Evolutionary conservation across 2,888 invertebrate genomes (phyloP).

Genomic region (Trissoscelio sp.): DNA sequence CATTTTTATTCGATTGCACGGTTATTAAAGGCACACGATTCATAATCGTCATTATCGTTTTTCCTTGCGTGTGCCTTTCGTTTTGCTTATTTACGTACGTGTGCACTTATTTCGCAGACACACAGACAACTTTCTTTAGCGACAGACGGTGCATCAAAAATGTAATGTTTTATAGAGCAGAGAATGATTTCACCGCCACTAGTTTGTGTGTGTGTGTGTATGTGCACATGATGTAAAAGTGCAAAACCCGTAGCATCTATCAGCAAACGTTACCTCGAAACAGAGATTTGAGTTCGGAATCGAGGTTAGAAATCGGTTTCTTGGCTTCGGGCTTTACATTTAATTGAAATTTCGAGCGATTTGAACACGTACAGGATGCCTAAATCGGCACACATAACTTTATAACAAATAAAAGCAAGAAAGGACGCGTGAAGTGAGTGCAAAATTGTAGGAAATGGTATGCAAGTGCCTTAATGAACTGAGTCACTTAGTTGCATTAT

Average conservation of each 20-base stretch:
- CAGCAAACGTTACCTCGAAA: slow-evolving; percentile 1
- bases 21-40: slow-evolving; percentile 39
- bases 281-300: slow-evolving; percentile 1
- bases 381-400: not conserved
- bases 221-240: slow-evolving; percentile 7
- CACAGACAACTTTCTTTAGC: slow-evolving; percentile 39
- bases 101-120: slow-evolving; percentile 10
- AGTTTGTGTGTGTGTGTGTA: not conserved
- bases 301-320: slow-evolving; percentile 39
- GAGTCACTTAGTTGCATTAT: slow-evolving; percentile 63
- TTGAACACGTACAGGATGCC: not conserved
- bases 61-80: slow-evolving; percentile 27
- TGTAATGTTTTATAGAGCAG: slow-evolving; percentile 50
- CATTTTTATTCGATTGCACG: slow-evolving; percentile 43
- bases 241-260: slow-evolving; percentile 13
- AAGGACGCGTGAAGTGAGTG: slow-evolving; percentile 29
- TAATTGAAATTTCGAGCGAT: slow-evolving; percentile 10
- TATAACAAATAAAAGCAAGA: slow-evolving; percentile 20
- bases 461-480: slow-evolving; percentile 58
- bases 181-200: slow-evolving; percentile 54
- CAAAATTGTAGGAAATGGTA: slow-evolving; percentile 51
- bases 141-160: slow-evolving; percentile 51
- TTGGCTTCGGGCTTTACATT: not conserved
- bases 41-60: slow-evolving; percentile 43
- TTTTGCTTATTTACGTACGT: slow-evolving; percentile 26